Evolutionary conservation across 2,888 invertebrate species (phyloP), one percentile per base, ranked within the genome.

Genomic region (Cephus runcator): DNA sequence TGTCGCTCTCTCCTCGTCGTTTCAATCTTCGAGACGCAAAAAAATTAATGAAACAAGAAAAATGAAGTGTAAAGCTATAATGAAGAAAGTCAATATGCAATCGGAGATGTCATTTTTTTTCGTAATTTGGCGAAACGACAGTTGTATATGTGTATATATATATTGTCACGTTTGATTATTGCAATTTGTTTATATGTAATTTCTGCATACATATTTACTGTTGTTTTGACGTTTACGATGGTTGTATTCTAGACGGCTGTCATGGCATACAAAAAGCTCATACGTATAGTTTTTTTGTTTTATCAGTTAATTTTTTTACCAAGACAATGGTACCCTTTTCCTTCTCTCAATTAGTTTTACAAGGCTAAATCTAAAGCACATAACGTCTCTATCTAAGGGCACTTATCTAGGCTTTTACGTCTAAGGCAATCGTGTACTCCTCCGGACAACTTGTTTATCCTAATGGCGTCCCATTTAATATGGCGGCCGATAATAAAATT

Each of bases 371-470:
- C 71, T n/a, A 71, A 71, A 71, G 71, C 71, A 71, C 71, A 71
- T 71, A 6, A 9, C 34, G 74, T 34, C 33, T 84, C 80, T 82
- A 84, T 83, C 88, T 88, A 90, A 90, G 88, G 88, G 81, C 90
- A 89, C 89, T 90, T 89, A 83, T n/a, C n/a, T 31, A 71, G 33
- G 71, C 71, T 31, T 34, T 31, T 34, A 71, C 71, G 31, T 71
- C 12, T 71, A 71, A 71, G 31, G 31, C 71, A 34, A 71, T 71
- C 33, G 71, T 34, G 23, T 56, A 9, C 56, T 56, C 56, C 23
- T 56, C 56, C 23, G 15, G 56, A 23, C 56, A 23, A 23, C 56
- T 56, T 9, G 23, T 23, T 23, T 56, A 56, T 56, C 9, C 9
- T 56, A 56, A 23, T 1, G 56, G 23, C 56, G 56, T 23, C 23